Base-by-base conservation (phyloP, 2,888 invertebrate species). In the Teleogryllus oceanicus region DNA sequence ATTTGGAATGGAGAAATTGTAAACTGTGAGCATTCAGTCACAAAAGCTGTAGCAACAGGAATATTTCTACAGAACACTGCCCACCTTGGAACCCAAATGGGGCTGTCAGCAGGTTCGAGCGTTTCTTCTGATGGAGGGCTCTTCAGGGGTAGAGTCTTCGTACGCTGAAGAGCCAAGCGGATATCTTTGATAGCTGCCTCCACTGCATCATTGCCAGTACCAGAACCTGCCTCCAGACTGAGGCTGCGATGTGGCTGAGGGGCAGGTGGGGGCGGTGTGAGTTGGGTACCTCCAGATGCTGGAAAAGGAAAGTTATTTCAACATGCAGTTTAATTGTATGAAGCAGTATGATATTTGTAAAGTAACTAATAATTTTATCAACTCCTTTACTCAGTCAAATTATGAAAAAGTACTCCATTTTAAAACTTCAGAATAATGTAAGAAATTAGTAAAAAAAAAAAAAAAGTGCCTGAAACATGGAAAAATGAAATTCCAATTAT, bases 111-210 rank as follows among this genome's bases (percentile, higher is more conserved):
- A 81, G 88, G 87, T 82, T 87, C 88, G 82, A 90, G 88, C 87
- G 84, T 82, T 83, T 87, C 84, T 82, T 83, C 87, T 85, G 77
- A 86, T 83, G 62, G 83, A 18, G 88, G 87, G 49, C 88, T 87
- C 83, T 90, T 89, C 20, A 90, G 88, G 50, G 92, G 91, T 82
- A 92, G 86, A 21, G 91, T 90, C 86, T 92, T 92, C 80, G 92
- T 92, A 87, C 93, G 91, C 88, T 92, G 95, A 83, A 94, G 87
- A 82, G 92, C 93, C 84, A 94, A 91, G 79, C 95, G 92, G 84
- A 96, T 96, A 84, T 96, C 96, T 85, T 94, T 94, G 85, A 94
- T 92, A 74, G 94, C 93, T 84, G 94, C 91, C 86, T 91, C 90
- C 82, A 89, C 88, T 84, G 85, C 83, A n/a, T 87, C 85, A 49